Percentiles rank a stretch among this genome's conserved stretches.
These are phyloP conservation scores for Regulus satrapa DNA, from an alignment of 2,113 vertebrate genomes.

Conservation along the genomic window DNA sequence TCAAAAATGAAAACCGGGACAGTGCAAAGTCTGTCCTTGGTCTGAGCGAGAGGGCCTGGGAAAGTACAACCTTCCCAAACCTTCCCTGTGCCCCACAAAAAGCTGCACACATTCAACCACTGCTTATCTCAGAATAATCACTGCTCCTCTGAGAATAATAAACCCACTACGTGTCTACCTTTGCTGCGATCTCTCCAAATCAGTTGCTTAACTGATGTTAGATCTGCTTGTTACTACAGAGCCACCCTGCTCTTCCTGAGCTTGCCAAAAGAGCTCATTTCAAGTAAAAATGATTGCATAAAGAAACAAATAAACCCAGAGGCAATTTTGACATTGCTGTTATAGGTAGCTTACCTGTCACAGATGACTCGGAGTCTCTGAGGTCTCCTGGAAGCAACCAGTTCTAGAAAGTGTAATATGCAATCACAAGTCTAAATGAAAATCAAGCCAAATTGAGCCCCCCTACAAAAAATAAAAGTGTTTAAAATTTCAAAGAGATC, in stretches of 20 bases:
- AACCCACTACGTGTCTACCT: conserved; percentile 61
- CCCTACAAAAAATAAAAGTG: not conserved
- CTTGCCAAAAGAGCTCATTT: conserved; percentile 53
- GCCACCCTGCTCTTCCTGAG: not conserved
- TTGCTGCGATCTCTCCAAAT: conserved; percentile 29
- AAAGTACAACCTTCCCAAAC: conserved; percentile 56
- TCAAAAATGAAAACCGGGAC: conserved; percentile 60
- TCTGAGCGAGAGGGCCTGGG: conserved; percentile 55
- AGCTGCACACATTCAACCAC: conserved; percentile 34
- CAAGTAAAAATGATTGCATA: conserved; percentile 65
- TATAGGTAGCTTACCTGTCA: conserved; percentile 79
- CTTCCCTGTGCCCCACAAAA: not conserved
- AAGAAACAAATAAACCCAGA: conserved; percentile 57
- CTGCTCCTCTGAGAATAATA: conserved; percentile 66
- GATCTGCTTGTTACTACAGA: conserved; percentile 37
- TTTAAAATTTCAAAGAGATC: conserved; percentile 45
- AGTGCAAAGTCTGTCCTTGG: conserved; percentile 20
- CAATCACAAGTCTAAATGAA: conserved; percentile 43
- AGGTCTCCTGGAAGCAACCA: conserved; percentile 69
- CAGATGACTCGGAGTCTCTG: conserved; percentile 76
- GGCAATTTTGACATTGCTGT: not conserved
- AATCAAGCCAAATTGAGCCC: conserved; percentile 33
- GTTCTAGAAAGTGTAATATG: conserved; percentile 69
- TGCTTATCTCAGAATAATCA: conserved; percentile 50
- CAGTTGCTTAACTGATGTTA: conserved; percentile 12